These are phyloP conservation scores for Dipus sagitta DNA, from an alignment of 2,797 vertebrate genomes.

Conservation along the genomic window DNA sequence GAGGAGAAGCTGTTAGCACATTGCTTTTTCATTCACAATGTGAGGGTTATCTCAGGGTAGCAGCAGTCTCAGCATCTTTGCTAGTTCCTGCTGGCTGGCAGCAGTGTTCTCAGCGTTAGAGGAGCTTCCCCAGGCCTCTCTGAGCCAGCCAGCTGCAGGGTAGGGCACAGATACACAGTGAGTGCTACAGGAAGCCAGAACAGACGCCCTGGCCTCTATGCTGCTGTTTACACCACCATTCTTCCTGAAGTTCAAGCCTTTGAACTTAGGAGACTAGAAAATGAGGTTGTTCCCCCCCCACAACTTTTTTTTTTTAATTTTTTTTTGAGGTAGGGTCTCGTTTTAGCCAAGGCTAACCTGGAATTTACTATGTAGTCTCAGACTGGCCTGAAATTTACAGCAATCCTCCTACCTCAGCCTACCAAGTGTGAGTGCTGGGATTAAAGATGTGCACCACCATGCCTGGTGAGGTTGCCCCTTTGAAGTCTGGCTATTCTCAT, in stretches of 20 bases:
- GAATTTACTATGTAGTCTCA: too few relatives aligned
- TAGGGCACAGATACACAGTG: rapidly evolving
- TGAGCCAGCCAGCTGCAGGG: not conserved
- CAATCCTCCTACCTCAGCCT: too few relatives aligned
- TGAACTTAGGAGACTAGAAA: not conserved
- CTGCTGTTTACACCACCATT: not conserved
- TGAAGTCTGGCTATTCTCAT: not conserved
- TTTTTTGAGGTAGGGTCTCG: too few relatives aligned
- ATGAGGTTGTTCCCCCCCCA: not conserved
- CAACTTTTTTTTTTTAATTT: too few relatives aligned
- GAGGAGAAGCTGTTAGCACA: not conserved
- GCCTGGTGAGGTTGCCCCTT: not conserved
- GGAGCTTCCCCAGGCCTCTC: not conserved
- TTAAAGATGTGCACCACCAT: too few relatives aligned
- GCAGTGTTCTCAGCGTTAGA: not conserved
- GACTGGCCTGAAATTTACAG: too few relatives aligned
- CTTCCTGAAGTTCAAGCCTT: not conserved
- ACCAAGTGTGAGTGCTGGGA: too few relatives aligned
- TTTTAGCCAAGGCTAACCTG: too few relatives aligned
- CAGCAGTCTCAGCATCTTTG: not conserved
- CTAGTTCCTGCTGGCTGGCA: too few relatives aligned
- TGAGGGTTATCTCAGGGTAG: not conserved
- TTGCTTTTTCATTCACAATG: not conserved
- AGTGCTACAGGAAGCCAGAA: not conserved
- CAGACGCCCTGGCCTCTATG: not conserved